Base-by-base conservation (phyloP, 2,797 vertebrate species). In the Masticophis lateralis region DNA sequence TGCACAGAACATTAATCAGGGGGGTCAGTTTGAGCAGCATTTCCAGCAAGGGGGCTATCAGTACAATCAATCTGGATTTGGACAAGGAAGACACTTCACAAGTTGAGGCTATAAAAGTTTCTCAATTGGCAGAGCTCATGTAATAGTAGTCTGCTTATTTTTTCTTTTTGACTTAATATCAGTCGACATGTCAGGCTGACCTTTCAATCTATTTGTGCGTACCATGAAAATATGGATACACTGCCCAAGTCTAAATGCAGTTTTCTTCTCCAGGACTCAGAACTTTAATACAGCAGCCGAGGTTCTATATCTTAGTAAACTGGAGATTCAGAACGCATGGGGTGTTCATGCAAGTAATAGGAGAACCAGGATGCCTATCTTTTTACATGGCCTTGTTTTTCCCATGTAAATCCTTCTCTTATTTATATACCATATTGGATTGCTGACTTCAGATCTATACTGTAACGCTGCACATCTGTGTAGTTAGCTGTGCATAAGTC, bases 11-110 rank as follows among this genome's bases (percentile, higher is more conserved):
- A 98, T 98, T 90, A 99, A 98, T 97, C 99, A 99, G 96, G 99
- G 98, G 43, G 99, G 99, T 94, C 99, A 99, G 63, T 99, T 99
- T 98, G 99, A 99, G 97, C 99, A 99, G 98, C 99, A 99, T 97
- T 99, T 99, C 97, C 99, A 99, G 95, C 99, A 99, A 16, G 99
- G 99, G 27, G 99, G 99, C 63, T 99, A 99, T 95, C 99, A 99
- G 92, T 99, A 99, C 97, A 99, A 97, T 97, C 99, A 99, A 0
- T 98, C 99, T 94, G 99, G 99, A 91, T 99, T 99, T 97, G 98
- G 98, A 95, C 99, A 99, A 97, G 98, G 98, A 97, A 98, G 98
- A 97, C 98, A 99, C 94, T 99, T 99, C 93, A 98, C 98, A 10
- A 99, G 99, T 97, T 99, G 98, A 99, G 97, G 97, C 96, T 96